phyloP scores from a whole-genome alignment of 2,888 invertebrate species.

The Platynereis dumerilii region DNA sequence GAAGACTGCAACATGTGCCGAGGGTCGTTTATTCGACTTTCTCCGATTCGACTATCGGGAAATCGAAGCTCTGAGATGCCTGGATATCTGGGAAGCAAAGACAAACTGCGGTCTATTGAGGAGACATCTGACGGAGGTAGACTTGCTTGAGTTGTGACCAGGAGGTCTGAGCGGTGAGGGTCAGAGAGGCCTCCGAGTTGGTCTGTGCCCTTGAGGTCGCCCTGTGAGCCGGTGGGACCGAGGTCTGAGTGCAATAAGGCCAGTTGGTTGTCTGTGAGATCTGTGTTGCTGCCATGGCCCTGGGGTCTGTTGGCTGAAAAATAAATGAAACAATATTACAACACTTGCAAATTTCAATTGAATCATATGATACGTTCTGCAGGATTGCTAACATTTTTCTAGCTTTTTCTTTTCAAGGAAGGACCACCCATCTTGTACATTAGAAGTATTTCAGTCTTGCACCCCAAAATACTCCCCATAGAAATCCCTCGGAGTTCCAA shows the following conservation, averaged over 20 bases:
- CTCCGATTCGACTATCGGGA: background rate
- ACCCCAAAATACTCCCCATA: too few relatives aligned
- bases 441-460: too few relatives aligned
- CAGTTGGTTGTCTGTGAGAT: slow-evolving; percentile 3
- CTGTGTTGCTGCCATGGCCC: too few relatives aligned
- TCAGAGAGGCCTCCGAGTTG: background rate
- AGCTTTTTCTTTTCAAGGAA: too few relatives aligned
- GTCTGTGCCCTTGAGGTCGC: slow-evolving; percentile 5
- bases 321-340: too few relatives aligned
- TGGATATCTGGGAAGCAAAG: background rate
- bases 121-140: slow-evolving; percentile 2
- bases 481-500: too few relatives aligned
- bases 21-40: background rate
- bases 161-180: slow-evolving; percentile 5
- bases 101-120: background rate
- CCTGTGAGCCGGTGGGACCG: background rate
- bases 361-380: too few relatives aligned
- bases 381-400: too few relatives aligned
- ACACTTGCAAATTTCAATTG: too few relatives aligned
- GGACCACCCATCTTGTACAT: too few relatives aligned
- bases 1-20: background rate
- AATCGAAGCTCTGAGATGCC: background rate
- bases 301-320: too few relatives aligned
- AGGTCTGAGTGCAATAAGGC: slow-evolving; percentile 1
- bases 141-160: background rate